phyloP scores from a whole-genome alignment of 2,888 invertebrate genomes.

The Syrphus vitripennis region DNA sequence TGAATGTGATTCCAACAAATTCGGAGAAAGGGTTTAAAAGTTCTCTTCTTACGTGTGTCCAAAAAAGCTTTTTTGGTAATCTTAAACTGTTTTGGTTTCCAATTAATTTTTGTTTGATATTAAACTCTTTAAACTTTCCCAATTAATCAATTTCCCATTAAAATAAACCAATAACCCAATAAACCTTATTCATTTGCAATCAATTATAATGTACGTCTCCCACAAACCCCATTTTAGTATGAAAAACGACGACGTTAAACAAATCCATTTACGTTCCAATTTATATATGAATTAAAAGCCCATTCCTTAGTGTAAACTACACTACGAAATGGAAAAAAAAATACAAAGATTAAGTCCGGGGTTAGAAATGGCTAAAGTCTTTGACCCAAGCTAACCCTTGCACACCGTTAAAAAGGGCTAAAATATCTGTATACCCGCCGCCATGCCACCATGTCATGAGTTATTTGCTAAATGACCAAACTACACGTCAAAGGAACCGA shows the following conservation, averaged over 20 bases:
- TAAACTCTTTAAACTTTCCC: neutral
- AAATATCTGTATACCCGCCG: neutral
- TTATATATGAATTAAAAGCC: neutral
- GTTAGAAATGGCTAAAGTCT: slow-evolving; percentile 44
- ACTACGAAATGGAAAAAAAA: neutral
- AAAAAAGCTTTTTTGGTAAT: no score
- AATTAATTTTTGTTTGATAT: neutral
- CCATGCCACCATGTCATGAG: slow-evolving; percentile 2
- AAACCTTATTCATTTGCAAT: neutral
- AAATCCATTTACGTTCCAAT: slow-evolving; percentile 50
- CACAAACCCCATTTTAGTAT: slow-evolving; percentile 4
- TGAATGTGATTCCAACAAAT: no score
- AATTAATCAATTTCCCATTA: neutral
- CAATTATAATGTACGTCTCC: slow-evolving; percentile 3
- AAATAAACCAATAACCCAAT: neutral
- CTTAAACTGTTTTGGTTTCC: neutral
- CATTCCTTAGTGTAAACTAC: neutral
- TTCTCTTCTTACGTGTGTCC: no score
- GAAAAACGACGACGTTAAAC: neutral
- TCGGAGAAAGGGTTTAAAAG: no score
- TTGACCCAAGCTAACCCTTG: slow-evolving; percentile 48
- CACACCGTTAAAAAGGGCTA: neutral
- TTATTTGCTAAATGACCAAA: slow-evolving; percentile 2
- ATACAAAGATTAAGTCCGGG: slow-evolving; percentile 52
- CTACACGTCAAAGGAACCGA: slow-evolving; percentile 4